Conservation (phyloP, 2,888 invertebrate genomes). For the Oscheius sp. region DNA sequence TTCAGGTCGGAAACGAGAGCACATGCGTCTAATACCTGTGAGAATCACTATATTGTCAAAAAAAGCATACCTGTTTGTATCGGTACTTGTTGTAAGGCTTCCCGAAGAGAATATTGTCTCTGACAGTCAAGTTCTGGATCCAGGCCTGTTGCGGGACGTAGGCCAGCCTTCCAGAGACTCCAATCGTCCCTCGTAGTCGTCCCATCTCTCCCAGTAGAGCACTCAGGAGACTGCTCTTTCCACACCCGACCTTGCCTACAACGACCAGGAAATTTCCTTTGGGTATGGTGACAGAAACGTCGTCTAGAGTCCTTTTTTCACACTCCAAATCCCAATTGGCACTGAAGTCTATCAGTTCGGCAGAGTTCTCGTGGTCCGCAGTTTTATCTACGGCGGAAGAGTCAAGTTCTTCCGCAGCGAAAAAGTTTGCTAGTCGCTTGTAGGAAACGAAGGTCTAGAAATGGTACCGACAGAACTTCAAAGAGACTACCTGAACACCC, state of each 20-base stretch:
- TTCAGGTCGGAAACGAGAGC: conserved; percentile 93
- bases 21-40: conserved; percentile 84
- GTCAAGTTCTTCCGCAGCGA: conserved; percentile 69
- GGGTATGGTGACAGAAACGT: conserved; percentile 81
- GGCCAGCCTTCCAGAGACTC: conserved; percentile 78
- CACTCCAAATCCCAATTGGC: conserved; percentile 59
- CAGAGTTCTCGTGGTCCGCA: conserved; percentile 1
- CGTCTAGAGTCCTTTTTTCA: conserved; percentile 31
- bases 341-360: conserved; percentile 46
- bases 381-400: conserved; percentile 44
- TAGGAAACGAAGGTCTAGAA: conserved; percentile 65
- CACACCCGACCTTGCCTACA: conserved; percentile 88
- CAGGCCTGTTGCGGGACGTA: conserved; percentile 92
- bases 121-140: conserved; percentile 76
- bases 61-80: conserved; percentile 75
- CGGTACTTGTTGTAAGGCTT: conserved; percentile 53
- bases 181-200: conserved; percentile 61
- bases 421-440: conserved; percentile 65
- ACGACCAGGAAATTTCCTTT: conserved; percentile 84
- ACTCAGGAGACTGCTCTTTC: conserved; percentile 85
- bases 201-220: conserved; percentile 76
- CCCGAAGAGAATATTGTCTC: conserved; percentile 89
- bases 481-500: conserved; percentile 54
- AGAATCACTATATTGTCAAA: neutral
- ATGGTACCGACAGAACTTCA: neutral